Evolutionary conservation across 2,888 invertebrate species (phyloP), one percentile per base, ranked within the genome.

Genomic region (Plagiodera versicolora): DNA sequence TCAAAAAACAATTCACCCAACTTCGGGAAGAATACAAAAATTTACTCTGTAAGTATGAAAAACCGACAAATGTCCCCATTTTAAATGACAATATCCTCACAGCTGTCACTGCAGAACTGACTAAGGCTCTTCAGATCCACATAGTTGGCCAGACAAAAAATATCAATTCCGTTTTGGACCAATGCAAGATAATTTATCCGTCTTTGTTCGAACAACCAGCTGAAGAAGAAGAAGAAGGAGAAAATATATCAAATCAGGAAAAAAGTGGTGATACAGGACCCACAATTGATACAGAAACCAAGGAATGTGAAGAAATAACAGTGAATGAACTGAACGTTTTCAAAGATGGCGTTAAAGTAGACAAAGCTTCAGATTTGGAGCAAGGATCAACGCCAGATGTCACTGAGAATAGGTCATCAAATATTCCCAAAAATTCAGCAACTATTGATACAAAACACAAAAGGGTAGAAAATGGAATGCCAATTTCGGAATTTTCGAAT

Each of bases 51-150:
- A 60, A 61, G 32, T 11, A 2, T 14, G 1, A 3, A 3, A 39
- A 39, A 39, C 4, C 9, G 16, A n/a, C 5, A 3, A 9, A 5
- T 39, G 4, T 8, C 5, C 3, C 10, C 16, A 8, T 16, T 2
- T 45, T 18, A 2, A 14, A 8, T 45, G 16, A 5, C 45, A 45
- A 16, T 16, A 16, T 18, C 16, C n/a, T 66, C 65, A 47, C 47
- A 71, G 68, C 67, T 51, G 65, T 70, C 11, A 67, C 70, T 18
- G 53, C 65, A 10, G 68, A 71, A 57, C 60, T 69, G n/a, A 69
- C 70, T 1, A 63, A 62, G 10, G 67, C 66, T 5, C 60, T 70
- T 10, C 66, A 69, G 63, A 35, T 63, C 47, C 69, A 69, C 51
- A 62, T 70, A 19, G 50, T 68, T 14, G 66, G 68, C 2, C 70